Conservation (phyloP, 2,888 invertebrate species). For the Callyntrura guangdongensis region DNA sequence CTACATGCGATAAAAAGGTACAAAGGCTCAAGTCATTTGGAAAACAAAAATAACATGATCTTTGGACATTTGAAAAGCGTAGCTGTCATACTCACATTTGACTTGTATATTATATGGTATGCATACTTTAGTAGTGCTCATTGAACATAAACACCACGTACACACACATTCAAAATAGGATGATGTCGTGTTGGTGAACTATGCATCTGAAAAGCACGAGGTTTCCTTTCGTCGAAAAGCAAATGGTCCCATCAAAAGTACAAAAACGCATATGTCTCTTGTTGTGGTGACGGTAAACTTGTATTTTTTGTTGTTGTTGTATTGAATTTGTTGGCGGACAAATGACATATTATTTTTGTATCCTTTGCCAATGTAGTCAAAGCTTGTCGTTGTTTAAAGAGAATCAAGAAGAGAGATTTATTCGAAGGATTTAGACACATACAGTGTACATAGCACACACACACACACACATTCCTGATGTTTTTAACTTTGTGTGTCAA, state of each 20-base stretch:
- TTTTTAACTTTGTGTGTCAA: slow-evolving; percentile 31
- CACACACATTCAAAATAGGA: no score
- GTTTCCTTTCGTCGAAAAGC: slow-evolving; percentile 9
- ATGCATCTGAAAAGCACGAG: slow-evolving; percentile 45
- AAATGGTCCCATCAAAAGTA: slow-evolving; percentile 23
- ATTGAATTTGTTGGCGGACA: not conserved
- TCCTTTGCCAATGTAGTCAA: slow-evolving; percentile 38
- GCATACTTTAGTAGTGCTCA: no score
- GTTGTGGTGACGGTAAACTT: no score
- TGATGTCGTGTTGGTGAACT: slow-evolving; percentile 33
- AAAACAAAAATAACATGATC: slow-evolving; percentile 4
- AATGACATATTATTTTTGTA: slow-evolving; percentile 21
- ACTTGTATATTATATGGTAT: no score
- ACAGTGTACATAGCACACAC: not conserved
- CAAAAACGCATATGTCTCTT: not conserved
- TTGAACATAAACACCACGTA: no score
- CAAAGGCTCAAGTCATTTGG: slow-evolving; percentile 10
- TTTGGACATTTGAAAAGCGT: slow-evolving; percentile 22
- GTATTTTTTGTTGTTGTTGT: not conserved
- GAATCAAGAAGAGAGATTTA: slow-evolving; percentile 6
- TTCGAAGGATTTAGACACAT: not conserved
- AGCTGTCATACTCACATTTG: not conserved
- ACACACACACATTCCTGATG: not conserved
- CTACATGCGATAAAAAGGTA: not conserved
- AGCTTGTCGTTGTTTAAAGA: slow-evolving; percentile 2